Evolutionary conservation across 2,113 vertebrate species (phyloP), one percentile per base, ranked within the genome.

Genomic region (Pedionomus torquatus): DNA sequence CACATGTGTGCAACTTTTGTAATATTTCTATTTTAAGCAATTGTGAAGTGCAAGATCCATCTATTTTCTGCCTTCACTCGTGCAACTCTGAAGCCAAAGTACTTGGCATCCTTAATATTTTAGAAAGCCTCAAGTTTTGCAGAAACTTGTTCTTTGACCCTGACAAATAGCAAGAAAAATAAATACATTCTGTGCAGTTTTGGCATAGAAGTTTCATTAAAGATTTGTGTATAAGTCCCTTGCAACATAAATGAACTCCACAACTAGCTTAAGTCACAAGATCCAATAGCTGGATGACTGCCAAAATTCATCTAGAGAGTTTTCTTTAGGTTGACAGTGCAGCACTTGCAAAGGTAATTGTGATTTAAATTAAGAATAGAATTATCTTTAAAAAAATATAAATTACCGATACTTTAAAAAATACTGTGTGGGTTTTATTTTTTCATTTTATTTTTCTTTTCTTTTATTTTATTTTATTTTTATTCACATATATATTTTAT

Each of bases 21-120:
- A 92, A 95, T 96, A 90, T 85, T 97, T 89, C 84, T 95, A 93
- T 94, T 97, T 97, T 97, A 93, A 89, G 68, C 84, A 65, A n/a
- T 96, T 94, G 90, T 87, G 65, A 71, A 95, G 82, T 93, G 84
- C 79, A 92, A 96, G 91, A 58, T 90, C 72, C 71, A 96, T 96
- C 90, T 96, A 61, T 90, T 95, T 96, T 89, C 72, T 96, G 96
- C 96, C 95, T 97, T 85, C 57, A 60, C 20, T 95, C 0, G 0
- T 60, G 25, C 17, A 82, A 58, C 5, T 79, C 69, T 75, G 84
- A 83, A 93, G 87, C 87, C 93, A 96, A 91, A 89, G 77, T 89
- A 77, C 17, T 68, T 97, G 92, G 69, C 68, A 92, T 76, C 57
- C 48, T 93, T 72, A 89, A 64, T 33, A 14, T 37, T 95, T 85